These are phyloP conservation scores for Patella pellucida DNA, from an alignment of 2,888 invertebrate genomes.

Conservation along the genomic window DNA sequence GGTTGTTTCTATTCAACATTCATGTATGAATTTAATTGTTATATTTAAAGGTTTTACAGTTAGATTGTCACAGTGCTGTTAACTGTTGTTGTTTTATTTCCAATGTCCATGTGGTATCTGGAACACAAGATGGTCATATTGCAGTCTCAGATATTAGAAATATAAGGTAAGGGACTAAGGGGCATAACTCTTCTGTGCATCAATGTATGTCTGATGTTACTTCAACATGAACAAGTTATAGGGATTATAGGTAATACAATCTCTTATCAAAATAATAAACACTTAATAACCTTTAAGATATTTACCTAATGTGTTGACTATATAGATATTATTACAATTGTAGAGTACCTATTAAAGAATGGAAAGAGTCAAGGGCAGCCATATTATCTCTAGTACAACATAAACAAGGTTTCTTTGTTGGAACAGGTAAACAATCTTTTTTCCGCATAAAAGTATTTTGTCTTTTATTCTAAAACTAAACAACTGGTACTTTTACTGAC, in stretches of 20 bases:
- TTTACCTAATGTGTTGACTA: too few species aligned
- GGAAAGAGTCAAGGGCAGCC: constrained; percentile 76
- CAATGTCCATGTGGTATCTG: constrained; percentile 73
- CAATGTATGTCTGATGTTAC: not conserved
- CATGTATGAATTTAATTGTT: not conserved
- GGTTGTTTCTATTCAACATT: not conserved
- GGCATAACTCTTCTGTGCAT: too few species aligned
- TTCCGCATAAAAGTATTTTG: too few species aligned
- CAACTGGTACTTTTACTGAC: too few species aligned
- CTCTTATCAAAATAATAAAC: too few species aligned
- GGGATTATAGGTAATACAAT: too few species aligned
- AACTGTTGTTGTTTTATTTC: constrained; percentile 76
- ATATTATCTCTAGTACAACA: constrained; percentile 75
- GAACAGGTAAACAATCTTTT: constrained; percentile 72
- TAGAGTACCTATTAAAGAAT: constrained; percentile 57
- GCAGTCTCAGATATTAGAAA: constrained; percentile 65
- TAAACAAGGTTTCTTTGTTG: constrained; percentile 75
- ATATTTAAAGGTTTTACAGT: constrained; percentile 62
- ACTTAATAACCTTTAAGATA: too few species aligned
- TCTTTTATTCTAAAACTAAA: too few species aligned
- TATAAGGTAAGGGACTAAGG: constrained; percentile 50
- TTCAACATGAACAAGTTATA: too few species aligned
- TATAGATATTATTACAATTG: constrained; percentile 22
- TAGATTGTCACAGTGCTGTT: constrained; percentile 72
- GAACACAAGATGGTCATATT: constrained; percentile 77